Evolutionary conservation across 2,797 vertebrate genomes (phyloP).

Genomic region (Eulemur rubriventer): DNA sequence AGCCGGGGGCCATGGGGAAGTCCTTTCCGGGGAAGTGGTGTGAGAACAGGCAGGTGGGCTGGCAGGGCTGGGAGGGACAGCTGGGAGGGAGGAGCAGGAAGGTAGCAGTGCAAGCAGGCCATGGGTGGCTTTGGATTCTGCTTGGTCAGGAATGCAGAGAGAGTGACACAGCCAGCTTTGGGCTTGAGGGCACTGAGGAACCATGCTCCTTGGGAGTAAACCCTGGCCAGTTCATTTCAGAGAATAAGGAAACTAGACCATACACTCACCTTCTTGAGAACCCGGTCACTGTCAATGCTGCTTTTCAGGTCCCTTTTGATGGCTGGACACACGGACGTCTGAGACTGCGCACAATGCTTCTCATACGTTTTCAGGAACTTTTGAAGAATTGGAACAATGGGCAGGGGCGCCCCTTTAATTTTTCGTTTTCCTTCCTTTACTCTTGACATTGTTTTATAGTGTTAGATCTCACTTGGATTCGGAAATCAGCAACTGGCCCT

Average conservation of each 20-base stretch:
- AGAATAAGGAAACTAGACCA: neutral
- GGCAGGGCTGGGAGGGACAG: neutral
- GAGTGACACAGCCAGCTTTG: neutral
- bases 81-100: accelerated
- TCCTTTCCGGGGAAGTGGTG: neutral
- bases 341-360: slow-evolving; percentile 61
- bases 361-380: slow-evolving; percentile 78
- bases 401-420: neutral
- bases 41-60: neutral
- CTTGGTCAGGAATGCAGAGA: neutral
- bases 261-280: slow-evolving; percentile 69
- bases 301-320: slow-evolving; percentile 70
- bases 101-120: neutral
- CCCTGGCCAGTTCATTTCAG: neutral
- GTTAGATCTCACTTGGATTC: slow-evolving; percentile 31
- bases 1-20: accelerated
- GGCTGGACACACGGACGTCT: slow-evolving; percentile 62
- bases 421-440: slow-evolving; percentile 62
- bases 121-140: neutral
- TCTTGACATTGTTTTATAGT: slow-evolving; percentile 44
- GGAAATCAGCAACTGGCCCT: slow-evolving; percentile 56
- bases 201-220: neutral
- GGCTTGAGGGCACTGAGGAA: neutral
- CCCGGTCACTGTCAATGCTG: slow-evolving; percentile 46
- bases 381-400: slow-evolving; percentile 55